A percentile compares a stretch with the other conserved stretches of the same genome.
These are phyloP conservation scores for Monochamus saltuarius DNA, from an alignment of 1,140 invertebrate species.

Conservation along the genomic window DNA sequence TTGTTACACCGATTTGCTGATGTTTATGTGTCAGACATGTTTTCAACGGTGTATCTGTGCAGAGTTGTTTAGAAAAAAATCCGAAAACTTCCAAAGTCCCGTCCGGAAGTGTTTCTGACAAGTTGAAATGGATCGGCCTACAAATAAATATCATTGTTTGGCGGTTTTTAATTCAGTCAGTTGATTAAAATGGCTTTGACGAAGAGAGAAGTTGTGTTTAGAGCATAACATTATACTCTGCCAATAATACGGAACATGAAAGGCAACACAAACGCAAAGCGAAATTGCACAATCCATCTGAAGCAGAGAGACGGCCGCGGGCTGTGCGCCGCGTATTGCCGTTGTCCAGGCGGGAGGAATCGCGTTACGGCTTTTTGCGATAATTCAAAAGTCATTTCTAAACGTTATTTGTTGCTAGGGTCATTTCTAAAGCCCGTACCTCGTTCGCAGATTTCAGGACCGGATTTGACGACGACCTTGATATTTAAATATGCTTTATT, in stretches of 20 bases:
- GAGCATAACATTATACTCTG: not conserved
- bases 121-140: conserved; percentile 9
- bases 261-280: not conserved
- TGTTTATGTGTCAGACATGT: too few relatives aligned
- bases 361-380: too few relatives aligned
- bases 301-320: conserved; percentile 21
- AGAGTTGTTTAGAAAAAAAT: conserved; percentile 3
- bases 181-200: conserved; percentile 6
- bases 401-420: too few relatives aligned
- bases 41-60: too few relatives aligned
- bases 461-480: too few relatives aligned
- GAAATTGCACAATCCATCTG: conserved; percentile 17
- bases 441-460: too few relatives aligned
- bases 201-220: conserved; percentile 1
- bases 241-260: conserved; percentile 9
- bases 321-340: conserved; percentile 12
- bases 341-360: not conserved
- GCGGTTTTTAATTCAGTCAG: conserved; percentile 12
- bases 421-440: too few relatives aligned
- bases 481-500: too few relatives aligned
- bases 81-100: not conserved
- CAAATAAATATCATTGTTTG: conserved; percentile 5
- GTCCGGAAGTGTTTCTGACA: conserved; percentile 9
- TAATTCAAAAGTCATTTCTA: too few relatives aligned
- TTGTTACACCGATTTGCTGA: too few relatives aligned